Evolutionary conservation across 2,113 vertebrate species (phyloP).

Genomic region (Petrocephalus zakoni): DNA sequence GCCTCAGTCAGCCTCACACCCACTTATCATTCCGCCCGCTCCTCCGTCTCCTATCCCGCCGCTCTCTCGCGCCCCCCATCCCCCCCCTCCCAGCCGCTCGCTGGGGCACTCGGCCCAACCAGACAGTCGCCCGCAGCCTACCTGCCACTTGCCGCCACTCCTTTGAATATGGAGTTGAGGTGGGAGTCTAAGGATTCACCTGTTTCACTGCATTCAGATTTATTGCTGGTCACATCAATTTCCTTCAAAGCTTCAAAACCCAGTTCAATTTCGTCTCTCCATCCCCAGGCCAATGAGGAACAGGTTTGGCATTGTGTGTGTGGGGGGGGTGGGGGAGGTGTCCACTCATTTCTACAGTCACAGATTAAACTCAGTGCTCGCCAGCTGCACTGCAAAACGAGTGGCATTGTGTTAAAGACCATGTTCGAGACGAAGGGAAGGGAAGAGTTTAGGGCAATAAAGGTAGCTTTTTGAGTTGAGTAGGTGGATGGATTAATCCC

Average conservation of each 20-base stretch:
- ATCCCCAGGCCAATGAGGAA: slow-evolving; percentile 29
- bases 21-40: not conserved
- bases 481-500: no score
- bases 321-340: not conserved
- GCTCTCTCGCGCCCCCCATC: not conserved
- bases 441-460: not conserved
- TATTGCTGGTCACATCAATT: slow-evolving; percentile 51
- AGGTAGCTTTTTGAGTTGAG: not conserved
- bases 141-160: not conserved
- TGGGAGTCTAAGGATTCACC: slow-evolving; percentile 43
- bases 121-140: not conserved
- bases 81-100: slow-evolving; percentile 18
- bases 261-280: slow-evolving; percentile 38
- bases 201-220: slow-evolving; percentile 43
- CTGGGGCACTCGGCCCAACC: slow-evolving; percentile 6
- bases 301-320: not conserved
- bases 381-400: not conserved
- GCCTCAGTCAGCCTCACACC: not conserved
- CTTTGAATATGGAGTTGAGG: slow-evolving; percentile 43
- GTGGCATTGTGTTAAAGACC: not conserved
- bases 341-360: not conserved
- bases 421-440: no score
- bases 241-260: slow-evolving; percentile 56
- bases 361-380: not conserved
- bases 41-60: not conserved